These are phyloP conservation scores for Ashinkailepas kermadecensis DNA, from an alignment of 2,888 invertebrate species.

Conservation along the genomic window DNA sequence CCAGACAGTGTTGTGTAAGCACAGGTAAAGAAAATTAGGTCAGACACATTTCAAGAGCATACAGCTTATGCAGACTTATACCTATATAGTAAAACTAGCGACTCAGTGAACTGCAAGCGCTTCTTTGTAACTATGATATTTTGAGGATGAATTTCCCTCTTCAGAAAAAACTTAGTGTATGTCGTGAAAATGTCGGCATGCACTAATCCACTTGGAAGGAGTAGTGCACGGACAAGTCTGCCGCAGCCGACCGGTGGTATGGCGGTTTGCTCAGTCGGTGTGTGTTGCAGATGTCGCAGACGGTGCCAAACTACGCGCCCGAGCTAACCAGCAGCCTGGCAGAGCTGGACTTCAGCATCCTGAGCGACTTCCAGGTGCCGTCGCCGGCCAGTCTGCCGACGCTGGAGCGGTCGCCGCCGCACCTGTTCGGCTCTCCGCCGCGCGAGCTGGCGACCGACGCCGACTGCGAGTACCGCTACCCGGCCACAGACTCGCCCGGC, in stretches of 20 bases:
- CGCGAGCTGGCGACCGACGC: slow-evolving; percentile 26
- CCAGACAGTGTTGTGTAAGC: too few species aligned
- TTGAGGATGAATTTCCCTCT: not conserved
- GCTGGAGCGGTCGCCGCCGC: slow-evolving; percentile 30
- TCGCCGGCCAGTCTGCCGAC: slow-evolving; percentile 28
- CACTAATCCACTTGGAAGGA: not conserved
- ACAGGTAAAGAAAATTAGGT: too few species aligned
- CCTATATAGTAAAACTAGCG: too few species aligned
- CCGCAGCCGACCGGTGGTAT: not conserved
- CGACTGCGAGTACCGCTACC: slow-evolving; percentile 29
- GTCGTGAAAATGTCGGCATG: not conserved
- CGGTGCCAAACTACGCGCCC: slow-evolving; percentile 64
- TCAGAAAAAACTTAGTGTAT: too few species aligned
- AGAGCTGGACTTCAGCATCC: slow-evolving; percentile 62
- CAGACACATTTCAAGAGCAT: too few species aligned
- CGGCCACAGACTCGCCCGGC: slow-evolving; percentile 29
- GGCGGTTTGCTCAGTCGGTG: not conserved
- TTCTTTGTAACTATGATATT: not conserved
- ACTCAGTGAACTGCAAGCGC: too few species aligned
- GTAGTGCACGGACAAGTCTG: not conserved
- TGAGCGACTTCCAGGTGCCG: slow-evolving; percentile 44
- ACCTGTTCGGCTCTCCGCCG: slow-evolving; percentile 30
- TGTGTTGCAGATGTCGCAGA: slow-evolving; percentile 68
- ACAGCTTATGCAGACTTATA: too few species aligned
- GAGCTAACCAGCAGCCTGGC: slow-evolving; percentile 57